Base-by-base conservation (phyloP, 2,113 vertebrate species). In the Toxotes jaculatrix region DNA sequence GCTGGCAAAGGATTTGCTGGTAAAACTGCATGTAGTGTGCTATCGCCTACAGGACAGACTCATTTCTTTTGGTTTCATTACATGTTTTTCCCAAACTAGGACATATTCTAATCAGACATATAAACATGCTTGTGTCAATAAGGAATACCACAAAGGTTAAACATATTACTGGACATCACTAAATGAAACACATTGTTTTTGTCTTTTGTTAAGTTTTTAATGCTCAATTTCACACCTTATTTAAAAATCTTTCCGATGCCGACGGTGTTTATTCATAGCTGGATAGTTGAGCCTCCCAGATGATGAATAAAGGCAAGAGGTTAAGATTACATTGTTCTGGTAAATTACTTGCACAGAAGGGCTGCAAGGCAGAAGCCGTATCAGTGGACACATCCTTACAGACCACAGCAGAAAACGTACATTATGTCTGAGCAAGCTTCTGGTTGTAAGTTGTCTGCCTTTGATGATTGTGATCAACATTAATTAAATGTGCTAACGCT, bases 321-420 rank as follows among this genome's bases (percentile, higher is more conserved):
- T 93, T 92, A 93, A 91, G 87, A 93, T 86, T 82, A 87, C 87
- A 93, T 90, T 93, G 90, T 93, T 93, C 90, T 93, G 90, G 74
- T 93, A 92, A 93, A 94, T 94, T 93, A 93, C 83, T 91, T 84
- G 79, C 83, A 69, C 73, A 89, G 76, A 92, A 91, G 87, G 79
- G 83, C 93, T 86, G 79, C 74, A 21, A 91, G 91, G 89, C 90
- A 90, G 36, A 69, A 73, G 73, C 65, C 79, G 74, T 84, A 88
- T 90, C 79, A 77, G 73, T 66, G 70, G 74, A 84, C 60, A 79
- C 84, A 85, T 85, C 76, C 80, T 86, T 76, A 83, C 65, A 80
- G 79, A 72, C 64, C 74, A 78, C 73, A 83, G 74, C 62, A 56
- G 40, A 63, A 76, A 63, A 63, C 40, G 53, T 80, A 76, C 77